Evolutionary conservation across 1,140 invertebrate genomes (phyloP).

Genomic region (Drosophila pallidifrons): DNA sequence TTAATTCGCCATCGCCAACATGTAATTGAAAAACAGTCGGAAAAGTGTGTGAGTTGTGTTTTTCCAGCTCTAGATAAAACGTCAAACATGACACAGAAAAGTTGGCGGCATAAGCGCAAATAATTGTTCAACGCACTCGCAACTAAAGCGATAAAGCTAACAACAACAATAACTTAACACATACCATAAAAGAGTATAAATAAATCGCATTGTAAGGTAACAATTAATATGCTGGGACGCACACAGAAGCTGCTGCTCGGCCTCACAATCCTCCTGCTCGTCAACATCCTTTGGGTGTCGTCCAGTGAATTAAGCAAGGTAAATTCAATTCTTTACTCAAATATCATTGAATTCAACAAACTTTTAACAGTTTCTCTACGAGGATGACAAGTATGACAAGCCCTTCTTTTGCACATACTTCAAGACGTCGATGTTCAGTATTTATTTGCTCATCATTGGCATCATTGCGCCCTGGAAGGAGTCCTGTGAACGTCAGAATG

Average conservation of each 20-base stretch:
- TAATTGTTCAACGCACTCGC: slow-evolving; percentile 44
- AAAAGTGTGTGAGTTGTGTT: not conserved
- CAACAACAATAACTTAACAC: not conserved
- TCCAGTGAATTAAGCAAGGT: slow-evolving; percentile 95
- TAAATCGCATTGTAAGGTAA: not conserved
- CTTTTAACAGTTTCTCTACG: slow-evolving; percentile 91
- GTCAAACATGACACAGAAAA: slow-evolving; percentile 71
- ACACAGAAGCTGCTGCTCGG: slow-evolving; percentile 92
- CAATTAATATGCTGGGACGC: slow-evolving; percentile 67
- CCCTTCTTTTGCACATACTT: slow-evolving; percentile 96
- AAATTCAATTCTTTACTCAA: slow-evolving; percentile 33
- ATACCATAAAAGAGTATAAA: slow-evolving; percentile 3
- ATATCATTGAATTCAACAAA: not conserved
- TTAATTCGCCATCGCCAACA: slow-evolving; percentile 3
- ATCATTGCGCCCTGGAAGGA: slow-evolving; percentile 94
- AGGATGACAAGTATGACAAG: slow-evolving; percentile 92
- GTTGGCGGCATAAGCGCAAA: slow-evolving; percentile 75
- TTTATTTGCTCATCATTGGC: slow-evolving; percentile 93
- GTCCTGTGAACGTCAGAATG: slow-evolving; percentile 88
- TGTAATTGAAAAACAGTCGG: slow-evolving; percentile 20
- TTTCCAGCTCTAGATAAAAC: slow-evolving; percentile 2
- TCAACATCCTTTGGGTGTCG: slow-evolving; percentile 95
- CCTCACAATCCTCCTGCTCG: slow-evolving; percentile 90
- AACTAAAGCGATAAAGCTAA: slow-evolving; percentile 4
- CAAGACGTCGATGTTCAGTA: slow-evolving; percentile 94